These are phyloP conservation scores for Dicentrarchus labrax DNA, from an alignment of 2,113 vertebrate species.

Conservation along the genomic window DNA sequence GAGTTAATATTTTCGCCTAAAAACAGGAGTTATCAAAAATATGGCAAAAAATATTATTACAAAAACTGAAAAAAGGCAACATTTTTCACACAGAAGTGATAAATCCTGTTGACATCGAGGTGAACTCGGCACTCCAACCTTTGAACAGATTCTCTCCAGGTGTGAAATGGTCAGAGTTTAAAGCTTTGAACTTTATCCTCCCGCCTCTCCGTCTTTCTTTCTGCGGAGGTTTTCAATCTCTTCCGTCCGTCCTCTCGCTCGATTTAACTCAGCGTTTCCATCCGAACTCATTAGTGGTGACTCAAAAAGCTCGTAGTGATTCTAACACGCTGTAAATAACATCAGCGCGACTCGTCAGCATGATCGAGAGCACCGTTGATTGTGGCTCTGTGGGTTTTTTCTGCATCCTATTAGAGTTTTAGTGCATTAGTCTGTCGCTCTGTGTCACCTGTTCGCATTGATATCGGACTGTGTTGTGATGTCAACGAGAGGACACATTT, in stretches of 20 bases:
- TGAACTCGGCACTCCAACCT: no score
- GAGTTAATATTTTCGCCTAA: no score
- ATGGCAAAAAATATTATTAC: background rate
- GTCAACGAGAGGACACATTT: conserved; percentile 9
- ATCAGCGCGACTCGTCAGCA: conserved; percentile 49
- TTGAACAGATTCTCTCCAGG: background rate
- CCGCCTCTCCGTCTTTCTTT: background rate
- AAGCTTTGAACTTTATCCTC: background rate
- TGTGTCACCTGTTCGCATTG: conserved; percentile 19
- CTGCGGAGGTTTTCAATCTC: background rate
- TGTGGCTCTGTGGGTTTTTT: conserved; percentile 25
- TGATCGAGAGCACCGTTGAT: conserved; percentile 35
- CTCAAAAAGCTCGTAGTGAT: conserved; percentile 27
- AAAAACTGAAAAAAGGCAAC: no score
- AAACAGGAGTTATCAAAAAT: background rate
- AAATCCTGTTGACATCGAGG: background rate
- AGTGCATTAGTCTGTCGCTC: conserved; percentile 30
- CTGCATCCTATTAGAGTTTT: conserved; percentile 37
- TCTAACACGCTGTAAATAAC: conserved; percentile 59
- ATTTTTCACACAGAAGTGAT: background rate
- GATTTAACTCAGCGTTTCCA: conserved; percentile 1
- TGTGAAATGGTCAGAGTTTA: background rate
- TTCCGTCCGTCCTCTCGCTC: conserved; percentile 2
- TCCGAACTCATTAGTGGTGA: conserved; percentile 18
- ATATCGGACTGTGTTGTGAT: conserved; percentile 33